Conservation (phyloP, 2,113 vertebrate genomes). For the Hippolais icterina region DNA sequence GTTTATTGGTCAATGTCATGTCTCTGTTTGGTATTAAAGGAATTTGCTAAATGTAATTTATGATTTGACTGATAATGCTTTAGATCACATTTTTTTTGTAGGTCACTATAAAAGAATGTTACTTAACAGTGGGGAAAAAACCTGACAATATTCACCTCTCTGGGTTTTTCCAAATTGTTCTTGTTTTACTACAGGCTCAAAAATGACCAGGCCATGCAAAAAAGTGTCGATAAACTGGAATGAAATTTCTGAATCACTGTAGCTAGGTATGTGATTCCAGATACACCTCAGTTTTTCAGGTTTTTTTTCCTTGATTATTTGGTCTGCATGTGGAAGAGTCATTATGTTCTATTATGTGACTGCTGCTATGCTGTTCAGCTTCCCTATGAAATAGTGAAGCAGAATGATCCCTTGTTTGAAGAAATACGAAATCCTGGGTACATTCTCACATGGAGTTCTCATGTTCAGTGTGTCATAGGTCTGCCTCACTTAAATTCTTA, state of each 20-base stretch:
- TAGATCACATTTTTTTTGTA: not conserved
- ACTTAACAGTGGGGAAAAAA: accelerated
- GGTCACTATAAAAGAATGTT: not conserved
- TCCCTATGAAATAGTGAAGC: not conserved
- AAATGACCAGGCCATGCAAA: not conserved
- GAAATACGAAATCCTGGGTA: not conserved
- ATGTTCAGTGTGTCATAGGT: constrained; percentile 7
- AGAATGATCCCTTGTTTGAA: not conserved
- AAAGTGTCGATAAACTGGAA: not conserved
- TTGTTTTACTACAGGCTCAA: not conserved
- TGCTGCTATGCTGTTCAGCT: not conserved
- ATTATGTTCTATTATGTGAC: not conserved
- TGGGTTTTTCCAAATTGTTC: not conserved
- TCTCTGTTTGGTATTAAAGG: not conserved
- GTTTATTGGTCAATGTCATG: not conserved
- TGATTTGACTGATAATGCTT: not conserved
- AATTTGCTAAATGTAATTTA: not conserved
- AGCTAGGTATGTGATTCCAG: not conserved
- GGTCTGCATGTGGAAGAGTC: not conserved
- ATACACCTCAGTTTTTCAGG: not conserved
- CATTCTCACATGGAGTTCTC: not conserved
- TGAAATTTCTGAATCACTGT: not conserved
- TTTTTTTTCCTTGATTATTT: not conserved
- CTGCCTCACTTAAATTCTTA: constrained; percentile 30
- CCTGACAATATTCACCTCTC: not conserved